Conservation (phyloP, 37 sponge, comb jelly and placozoan species). For the Oopsacas minuta region DNA sequence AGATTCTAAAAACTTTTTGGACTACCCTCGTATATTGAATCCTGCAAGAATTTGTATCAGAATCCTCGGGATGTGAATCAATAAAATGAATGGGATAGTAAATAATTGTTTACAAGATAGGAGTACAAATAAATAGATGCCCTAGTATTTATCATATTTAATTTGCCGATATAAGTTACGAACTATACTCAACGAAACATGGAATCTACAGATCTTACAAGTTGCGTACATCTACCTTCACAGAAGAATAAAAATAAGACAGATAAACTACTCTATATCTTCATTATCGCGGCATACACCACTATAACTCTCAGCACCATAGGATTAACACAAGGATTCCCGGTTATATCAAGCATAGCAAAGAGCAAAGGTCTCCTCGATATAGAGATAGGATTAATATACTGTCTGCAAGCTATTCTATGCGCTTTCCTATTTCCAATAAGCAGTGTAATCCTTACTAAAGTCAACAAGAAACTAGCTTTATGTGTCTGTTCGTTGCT, state of each 20-base stretch:
- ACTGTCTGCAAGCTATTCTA: neutral
- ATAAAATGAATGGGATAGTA: too few relatives aligned
- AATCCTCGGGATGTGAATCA: too few relatives aligned
- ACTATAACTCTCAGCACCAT: neutral
- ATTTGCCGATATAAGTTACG: too few relatives aligned
- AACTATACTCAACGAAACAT: neutral
- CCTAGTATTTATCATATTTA: neutral
- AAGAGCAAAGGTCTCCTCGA: neutral
- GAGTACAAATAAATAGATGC: neutral
- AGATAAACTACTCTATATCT: neutral
- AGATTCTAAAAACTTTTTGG: too few relatives aligned
- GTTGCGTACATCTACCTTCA: neutral
- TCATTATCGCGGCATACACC: neutral
- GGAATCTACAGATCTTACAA: neutral
- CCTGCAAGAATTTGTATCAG: too few relatives aligned
- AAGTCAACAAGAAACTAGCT: neutral
- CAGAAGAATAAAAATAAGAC: neutral
- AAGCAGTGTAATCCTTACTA: neutral
- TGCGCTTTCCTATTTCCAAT: neutral
- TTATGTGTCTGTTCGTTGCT: neutral
- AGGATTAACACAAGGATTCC: neutral
- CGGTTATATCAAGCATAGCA: slow-evolving; percentile 1
- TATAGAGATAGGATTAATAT: neutral
- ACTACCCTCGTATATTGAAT: too few relatives aligned
- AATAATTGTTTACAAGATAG: neutral